Conservation (phyloP, 2,113 vertebrate genomes). For the Pelobates fuscus region DNA sequence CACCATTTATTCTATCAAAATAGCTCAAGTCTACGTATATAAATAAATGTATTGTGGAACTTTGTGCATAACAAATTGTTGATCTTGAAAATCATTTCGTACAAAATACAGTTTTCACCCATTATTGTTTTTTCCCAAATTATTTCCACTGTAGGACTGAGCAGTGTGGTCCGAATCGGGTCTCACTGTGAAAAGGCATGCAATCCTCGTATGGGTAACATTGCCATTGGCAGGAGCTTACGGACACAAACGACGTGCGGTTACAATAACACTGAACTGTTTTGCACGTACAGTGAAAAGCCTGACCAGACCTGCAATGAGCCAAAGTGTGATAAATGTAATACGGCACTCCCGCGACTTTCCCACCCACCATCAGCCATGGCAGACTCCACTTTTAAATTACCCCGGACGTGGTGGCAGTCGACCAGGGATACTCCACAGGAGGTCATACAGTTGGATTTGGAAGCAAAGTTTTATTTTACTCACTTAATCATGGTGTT, state of each 20-base stretch:
- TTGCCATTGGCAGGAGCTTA: slow-evolving; percentile 82
- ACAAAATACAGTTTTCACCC: too few species aligned
- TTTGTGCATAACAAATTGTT: too few species aligned
- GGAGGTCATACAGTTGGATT: slow-evolving; percentile 86
- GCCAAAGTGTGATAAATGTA: slow-evolving; percentile 78
- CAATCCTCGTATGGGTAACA: slow-evolving; percentile 93
- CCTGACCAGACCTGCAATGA: slow-evolving; percentile 65
- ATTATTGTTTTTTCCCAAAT: not conserved
- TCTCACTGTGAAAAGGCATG: slow-evolving; percentile 86
- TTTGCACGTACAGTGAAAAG: slow-evolving; percentile 75
- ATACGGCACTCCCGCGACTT: slow-evolving; percentile 67
- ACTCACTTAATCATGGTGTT: slow-evolving; percentile 95
- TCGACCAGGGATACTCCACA: slow-evolving; percentile 71
- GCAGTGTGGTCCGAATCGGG: slow-evolving; percentile 57
- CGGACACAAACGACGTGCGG: slow-evolving; percentile 84
- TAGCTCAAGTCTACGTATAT: too few species aligned
- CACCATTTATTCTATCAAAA: too few species aligned
- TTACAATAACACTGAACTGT: slow-evolving; percentile 71
- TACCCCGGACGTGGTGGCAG: slow-evolving; percentile 96
- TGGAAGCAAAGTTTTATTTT: slow-evolving; percentile 92
- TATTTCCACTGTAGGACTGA: slow-evolving; percentile 59
- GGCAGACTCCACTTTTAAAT: slow-evolving; percentile 92
- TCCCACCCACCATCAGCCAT: slow-evolving; percentile 84
- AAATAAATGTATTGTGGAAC: too few species aligned
- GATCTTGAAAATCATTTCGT: too few species aligned